Base-by-base conservation (phyloP, 1,140 invertebrate genomes). In the Whitmania pigra region DNA sequence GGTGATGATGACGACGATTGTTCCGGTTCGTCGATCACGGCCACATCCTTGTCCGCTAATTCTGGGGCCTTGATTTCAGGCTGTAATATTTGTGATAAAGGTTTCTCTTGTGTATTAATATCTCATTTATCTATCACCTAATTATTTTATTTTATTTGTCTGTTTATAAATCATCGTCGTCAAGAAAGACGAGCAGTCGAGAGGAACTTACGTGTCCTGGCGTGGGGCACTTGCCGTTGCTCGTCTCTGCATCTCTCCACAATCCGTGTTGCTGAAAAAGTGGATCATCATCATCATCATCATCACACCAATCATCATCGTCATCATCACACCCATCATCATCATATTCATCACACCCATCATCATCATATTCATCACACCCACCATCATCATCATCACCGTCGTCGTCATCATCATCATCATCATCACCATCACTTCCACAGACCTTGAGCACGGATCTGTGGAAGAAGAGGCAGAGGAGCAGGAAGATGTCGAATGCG, bases 401-500 rank as follows among this genome's bases (percentile, higher is more conserved):
- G 17, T 17, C 40, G 18, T 36, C 25, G 13, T 9, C 40, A 68
- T 6, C 40, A 36, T 31, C 40, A 13, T 67, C 55, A 72, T 66
- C 13, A 27, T 27, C n/a, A 4, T 18, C 31, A 36, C 6, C 31
- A 36, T 36, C 31, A 36, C 31, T 57, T 4, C 2, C 20, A 20
- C 54, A 4, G 20, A 84, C 82, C 79, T 85, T 84, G 7, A 87
- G 77, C 77, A 86, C 84, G 78, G 87, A 95, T 86, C 94, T 88
- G 81, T 99, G 96, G 78, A 98, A 92, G 80, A 98, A 99, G 31
- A 99, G 87, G 27, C 94, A 88, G 29, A 99, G 83, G 0, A 99
- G 84, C 25, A 98, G 80, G 27, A 91, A 83, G 36, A 99, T 84
- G 82, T 99, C 95, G 83, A 90, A 94, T 20, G 90, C 83, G 2